Conservation (phyloP, 2,113 vertebrate genomes). For the Phocoena phocoena region DNA sequence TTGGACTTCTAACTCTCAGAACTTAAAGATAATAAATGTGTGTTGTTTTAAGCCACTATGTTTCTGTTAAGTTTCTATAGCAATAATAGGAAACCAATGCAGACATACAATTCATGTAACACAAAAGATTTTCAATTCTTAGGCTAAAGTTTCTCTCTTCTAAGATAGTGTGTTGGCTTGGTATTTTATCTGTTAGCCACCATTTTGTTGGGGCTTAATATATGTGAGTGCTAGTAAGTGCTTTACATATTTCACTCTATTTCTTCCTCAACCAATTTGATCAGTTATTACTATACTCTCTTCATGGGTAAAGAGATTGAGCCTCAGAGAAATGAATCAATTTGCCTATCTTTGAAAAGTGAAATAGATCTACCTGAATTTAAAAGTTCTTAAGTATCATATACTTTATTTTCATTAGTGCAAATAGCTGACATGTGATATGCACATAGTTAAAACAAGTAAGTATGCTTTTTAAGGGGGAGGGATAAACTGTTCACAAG, state of each 20-base stretch:
- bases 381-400: constrained; percentile 8
- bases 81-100: background rate
- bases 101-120: background rate
- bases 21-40: background rate
- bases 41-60: background rate
- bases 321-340: background rate
- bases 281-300: background rate
- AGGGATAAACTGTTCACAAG: background rate
- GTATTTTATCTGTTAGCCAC: background rate
- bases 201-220: background rate
- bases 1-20: background rate
- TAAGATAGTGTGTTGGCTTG: background rate
- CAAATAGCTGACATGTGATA: background rate
- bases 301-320: background rate
- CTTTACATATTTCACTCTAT: background rate
- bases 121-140: background rate
- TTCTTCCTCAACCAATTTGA: background rate
- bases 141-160: background rate
- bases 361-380: background rate
- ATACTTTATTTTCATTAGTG: background rate
- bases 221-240: background rate
- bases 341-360: constrained; percentile 10
- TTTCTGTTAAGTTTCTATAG: background rate
- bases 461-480: background rate
- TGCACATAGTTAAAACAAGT: background rate